phyloP scores from a whole-genome alignment of 1,140 invertebrate species.

The Rhynchophorus ferrugineus region DNA sequence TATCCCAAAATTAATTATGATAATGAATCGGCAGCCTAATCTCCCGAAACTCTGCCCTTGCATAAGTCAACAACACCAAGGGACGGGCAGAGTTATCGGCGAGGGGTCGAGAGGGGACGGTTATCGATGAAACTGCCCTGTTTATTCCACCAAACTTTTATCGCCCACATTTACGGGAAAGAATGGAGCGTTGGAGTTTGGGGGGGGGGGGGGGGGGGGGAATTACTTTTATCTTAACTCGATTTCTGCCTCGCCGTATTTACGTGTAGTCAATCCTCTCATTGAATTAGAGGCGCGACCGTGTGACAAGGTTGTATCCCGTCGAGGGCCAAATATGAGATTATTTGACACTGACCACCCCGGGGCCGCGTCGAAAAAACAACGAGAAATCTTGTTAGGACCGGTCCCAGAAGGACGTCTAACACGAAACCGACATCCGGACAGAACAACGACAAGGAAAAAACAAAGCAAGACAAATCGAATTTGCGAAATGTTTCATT shows the following conservation, averaged over 20 bases:
- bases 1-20: constrained; percentile 12
- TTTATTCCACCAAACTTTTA: constrained; percentile 18
- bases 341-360: constrained; percentile 24
- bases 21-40: constrained; percentile 13
- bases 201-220: too few species aligned
- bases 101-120: constrained; percentile 4
- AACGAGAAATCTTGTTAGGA: constrained; percentile 17
- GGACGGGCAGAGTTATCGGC: constrained; percentile 9
- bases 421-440: not conserved
- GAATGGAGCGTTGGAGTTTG: too few species aligned
- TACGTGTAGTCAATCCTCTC: constrained; percentile 14
- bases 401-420: not conserved
- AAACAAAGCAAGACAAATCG: not conserved
- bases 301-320: constrained; percentile 17
- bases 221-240: constrained; percentile 20
- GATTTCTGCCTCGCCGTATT: constrained; percentile 12
- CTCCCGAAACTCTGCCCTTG: constrained; percentile 12
- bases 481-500: not conserved
- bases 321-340: constrained; percentile 15
- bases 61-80: constrained; percentile 19
- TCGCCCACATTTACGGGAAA: constrained; percentile 13
- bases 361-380: constrained; percentile 16
- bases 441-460: not conserved
- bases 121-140: constrained; percentile 17
- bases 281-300: constrained; percentile 14